A percentile compares a stretch with the other conserved stretches of the same genome.
Evolutionary conservation across 2,113 vertebrate species (phyloP).

Genomic region (Taurulus bubalis): DNA sequence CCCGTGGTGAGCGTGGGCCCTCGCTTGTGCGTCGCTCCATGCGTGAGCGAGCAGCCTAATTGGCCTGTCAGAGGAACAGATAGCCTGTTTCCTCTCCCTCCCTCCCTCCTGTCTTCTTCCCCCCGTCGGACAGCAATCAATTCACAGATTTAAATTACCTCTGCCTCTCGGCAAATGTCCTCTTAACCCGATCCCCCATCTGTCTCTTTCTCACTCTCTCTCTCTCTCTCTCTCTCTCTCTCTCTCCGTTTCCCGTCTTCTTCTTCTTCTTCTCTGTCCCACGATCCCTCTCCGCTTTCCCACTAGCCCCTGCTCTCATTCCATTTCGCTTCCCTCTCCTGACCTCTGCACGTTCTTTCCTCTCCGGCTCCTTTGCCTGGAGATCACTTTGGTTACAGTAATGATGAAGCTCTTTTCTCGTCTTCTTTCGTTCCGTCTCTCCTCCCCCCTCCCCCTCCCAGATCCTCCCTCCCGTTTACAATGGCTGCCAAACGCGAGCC

Average conservation of each 20-base stretch:
- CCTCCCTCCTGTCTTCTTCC: slow-evolving; percentile 1
- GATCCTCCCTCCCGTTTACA: background rate
- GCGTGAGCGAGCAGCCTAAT: slow-evolving; percentile 67
- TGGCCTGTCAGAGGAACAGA: slow-evolving; percentile 71
- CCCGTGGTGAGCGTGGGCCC: background rate
- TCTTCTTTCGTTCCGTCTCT: background rate
- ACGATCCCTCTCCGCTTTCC: slow-evolving; percentile 15
- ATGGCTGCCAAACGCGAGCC: background rate
- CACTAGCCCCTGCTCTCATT: background rate
- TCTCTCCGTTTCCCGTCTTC: slow-evolving; percentile 1
- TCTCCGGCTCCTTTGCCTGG: background rate
- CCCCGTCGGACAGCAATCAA: slow-evolving; percentile 64
- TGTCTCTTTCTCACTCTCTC: slow-evolving; percentile 21
- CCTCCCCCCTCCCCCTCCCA: background rate
- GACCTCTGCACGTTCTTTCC: background rate
- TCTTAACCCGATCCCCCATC: slow-evolving; percentile 47
- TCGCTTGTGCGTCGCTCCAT: slow-evolving; percentile 43
- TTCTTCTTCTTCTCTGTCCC: slow-evolving; percentile 6
- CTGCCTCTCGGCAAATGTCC: slow-evolving; percentile 51
- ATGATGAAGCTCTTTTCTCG: background rate
- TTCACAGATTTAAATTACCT: slow-evolving; percentile 73
- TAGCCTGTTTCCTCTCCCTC: slow-evolving; percentile 26
- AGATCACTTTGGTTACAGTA: background rate
- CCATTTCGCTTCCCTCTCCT: slow-evolving; percentile 1
- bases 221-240: slow-evolving; percentile 20